Evolutionary conservation across 2,888 invertebrate genomes (phyloP).

Genomic region (Beris morrisii): DNA sequence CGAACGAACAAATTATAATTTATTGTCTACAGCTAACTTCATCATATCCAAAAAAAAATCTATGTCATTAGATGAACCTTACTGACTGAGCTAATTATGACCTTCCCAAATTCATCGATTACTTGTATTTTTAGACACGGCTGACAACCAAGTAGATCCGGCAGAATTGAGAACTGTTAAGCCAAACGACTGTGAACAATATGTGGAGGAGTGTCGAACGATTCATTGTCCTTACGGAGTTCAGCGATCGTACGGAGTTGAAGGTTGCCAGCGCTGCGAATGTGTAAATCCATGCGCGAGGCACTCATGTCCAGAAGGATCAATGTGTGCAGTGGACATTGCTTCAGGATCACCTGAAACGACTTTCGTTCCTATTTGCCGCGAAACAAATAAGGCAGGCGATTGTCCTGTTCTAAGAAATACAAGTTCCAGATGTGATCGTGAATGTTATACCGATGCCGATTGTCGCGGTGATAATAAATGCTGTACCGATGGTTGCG

Average conservation of each 20-base stretch:
- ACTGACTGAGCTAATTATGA: not conserved
- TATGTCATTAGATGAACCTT: too few relatives aligned
- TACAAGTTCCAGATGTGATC: slow-evolving; percentile 62
- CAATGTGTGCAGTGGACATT: slow-evolving; percentile 70
- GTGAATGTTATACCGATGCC: slow-evolving; percentile 77
- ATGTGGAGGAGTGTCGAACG: slow-evolving; percentile 64
- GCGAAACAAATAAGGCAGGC: slow-evolving; percentile 65
- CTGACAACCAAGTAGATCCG: slow-evolving; percentile 14
- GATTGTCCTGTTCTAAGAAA: slow-evolving; percentile 62
- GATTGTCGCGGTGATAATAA: slow-evolving; percentile 78
- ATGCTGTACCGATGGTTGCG: slow-evolving; percentile 82
- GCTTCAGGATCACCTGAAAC: slow-evolving; percentile 43
- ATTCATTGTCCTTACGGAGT: slow-evolving; percentile 74
- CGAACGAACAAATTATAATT: too few relatives aligned
- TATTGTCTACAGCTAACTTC: too few relatives aligned
- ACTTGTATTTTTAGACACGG: not conserved
- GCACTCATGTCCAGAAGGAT: slow-evolving; percentile 63
- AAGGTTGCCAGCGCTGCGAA: slow-evolving; percentile 72
- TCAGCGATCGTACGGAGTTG: slow-evolving; percentile 61
- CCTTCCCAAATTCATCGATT: not conserved
- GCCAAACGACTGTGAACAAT: slow-evolving; percentile 60
- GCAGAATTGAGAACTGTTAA: slow-evolving; percentile 42
- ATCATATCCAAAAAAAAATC: too few relatives aligned
- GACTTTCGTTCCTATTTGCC: slow-evolving; percentile 51
- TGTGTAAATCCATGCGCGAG: slow-evolving; percentile 75